Percentiles rank a stretch among this genome's conserved stretches.
These are phyloP conservation scores for Papilio polytes DNA, from an alignment of 1,140 invertebrate genomes.

Conservation along the genomic window DNA sequence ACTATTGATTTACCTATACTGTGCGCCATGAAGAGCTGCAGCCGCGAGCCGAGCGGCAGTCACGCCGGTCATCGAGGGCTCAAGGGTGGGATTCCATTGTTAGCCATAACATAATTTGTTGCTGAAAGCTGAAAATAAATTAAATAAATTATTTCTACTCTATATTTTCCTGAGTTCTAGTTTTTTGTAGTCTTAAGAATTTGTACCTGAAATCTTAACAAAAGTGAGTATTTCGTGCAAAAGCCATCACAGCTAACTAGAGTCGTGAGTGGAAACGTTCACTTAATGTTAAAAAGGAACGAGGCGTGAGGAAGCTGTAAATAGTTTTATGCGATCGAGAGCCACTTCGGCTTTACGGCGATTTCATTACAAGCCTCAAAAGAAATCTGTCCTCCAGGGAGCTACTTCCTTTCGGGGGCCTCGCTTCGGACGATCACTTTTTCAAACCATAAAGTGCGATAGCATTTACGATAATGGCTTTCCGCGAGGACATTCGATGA, in stretches of 20 bases:
- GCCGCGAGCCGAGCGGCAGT: too few relatives aligned
- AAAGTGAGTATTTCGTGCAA: background rate
- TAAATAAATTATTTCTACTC: too few relatives aligned
- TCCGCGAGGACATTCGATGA: background rate
- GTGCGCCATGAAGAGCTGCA: background rate
- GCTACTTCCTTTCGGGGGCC: background rate
- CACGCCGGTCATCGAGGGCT: too few relatives aligned
- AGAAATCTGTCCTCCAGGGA: slow-evolving; percentile 21
- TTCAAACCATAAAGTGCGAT: slow-evolving; percentile 18
- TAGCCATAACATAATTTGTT: too few relatives aligned
- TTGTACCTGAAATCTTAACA: background rate
- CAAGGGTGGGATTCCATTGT: too few relatives aligned
- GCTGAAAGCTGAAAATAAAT: too few relatives aligned
- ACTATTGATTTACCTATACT: background rate
- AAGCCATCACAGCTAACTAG: background rate
- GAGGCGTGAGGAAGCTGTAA: slow-evolving; percentile 11
- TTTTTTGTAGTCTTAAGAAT: background rate
- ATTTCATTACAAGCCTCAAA: slow-evolving; percentile 25
- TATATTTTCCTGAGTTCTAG: background rate
- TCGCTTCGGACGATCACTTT: background rate
- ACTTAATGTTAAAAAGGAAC: background rate
- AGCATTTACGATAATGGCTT: slow-evolving; percentile 27
- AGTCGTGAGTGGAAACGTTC: background rate
- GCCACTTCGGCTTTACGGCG: slow-evolving; percentile 23
- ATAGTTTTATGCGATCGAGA: slow-evolving; percentile 25